Base-by-base conservation (phyloP, 2,797 vertebrate genomes). In the Galagoides demidoff region DNA sequence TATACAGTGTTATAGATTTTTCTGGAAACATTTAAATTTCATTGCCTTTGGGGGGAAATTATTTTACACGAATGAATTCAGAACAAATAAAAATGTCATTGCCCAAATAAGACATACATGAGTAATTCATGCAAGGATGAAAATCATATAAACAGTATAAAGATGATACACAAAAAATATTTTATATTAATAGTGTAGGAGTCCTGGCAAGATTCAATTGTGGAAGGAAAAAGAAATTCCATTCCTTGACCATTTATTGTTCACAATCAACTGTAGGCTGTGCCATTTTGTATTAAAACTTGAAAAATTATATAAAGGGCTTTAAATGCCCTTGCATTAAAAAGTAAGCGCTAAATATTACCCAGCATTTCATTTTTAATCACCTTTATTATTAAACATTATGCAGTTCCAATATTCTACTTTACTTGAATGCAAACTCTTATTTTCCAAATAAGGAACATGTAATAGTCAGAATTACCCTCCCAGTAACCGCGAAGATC, bases 61-160 rank as follows among this genome's bases (percentile, higher is more conserved):
- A 88, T 66, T 95, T 97, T 85, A 77, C 84, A 71, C 74, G 14
- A 76, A 57, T 61, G 92, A 83, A 84, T 45, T 94, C 22, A 87
- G 57, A 89, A 94, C 86, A 83, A 95, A 94, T 59, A 34, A 92
- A 90, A 64, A 64, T 39, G 19, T 68, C 81, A 89, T 91, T 90
- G 79, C 20, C 71, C 93, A 93, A 94, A 70, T 81, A 82, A 89
- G 39, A 85, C 94, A 79, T 74, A 57, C 4, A 27, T 2, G 22
- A 70, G 4, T 82, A 87, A 90, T 20, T 3, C 20, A 85, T 68
- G 9, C 34, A 89, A 92, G 74, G 71, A 81, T 94, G 61, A 89
- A 96, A 77, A 81, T 66, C 10, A 43, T 55, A 43, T 68, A 92
- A 91, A 68, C 10, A 76, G 52, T 57, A 87, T 7, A 17, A 91